Conservation (phyloP, 1,140 invertebrate genomes). For the Chrysoperla carnea region DNA sequence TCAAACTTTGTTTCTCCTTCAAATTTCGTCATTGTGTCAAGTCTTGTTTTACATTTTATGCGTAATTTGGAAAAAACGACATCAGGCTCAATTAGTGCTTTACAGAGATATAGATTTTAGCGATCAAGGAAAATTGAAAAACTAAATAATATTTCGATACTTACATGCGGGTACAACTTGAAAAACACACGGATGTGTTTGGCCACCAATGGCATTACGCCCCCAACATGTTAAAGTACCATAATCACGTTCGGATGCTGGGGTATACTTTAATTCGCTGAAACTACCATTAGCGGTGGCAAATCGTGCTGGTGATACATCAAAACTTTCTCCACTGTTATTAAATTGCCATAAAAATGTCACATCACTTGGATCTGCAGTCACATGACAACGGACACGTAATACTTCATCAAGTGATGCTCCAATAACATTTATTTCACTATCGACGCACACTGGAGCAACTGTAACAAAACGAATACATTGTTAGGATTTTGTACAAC, state of each 20-base stretch:
- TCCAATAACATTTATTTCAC: conserved; percentile 48
- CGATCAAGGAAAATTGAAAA: too few relatives aligned
- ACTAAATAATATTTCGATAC: too few relatives aligned
- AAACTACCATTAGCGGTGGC: not conserved
- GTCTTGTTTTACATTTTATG: too few relatives aligned
- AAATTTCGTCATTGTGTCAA: too few relatives aligned
- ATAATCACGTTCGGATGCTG: conserved; percentile 65
- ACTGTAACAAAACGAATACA: conserved; percentile 31
- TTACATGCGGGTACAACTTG: conserved; percentile 75
- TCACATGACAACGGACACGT: conserved; percentile 64
- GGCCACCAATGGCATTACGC: conserved; percentile 62
- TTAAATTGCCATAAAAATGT: conserved; percentile 80
- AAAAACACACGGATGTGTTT: conserved; percentile 70
- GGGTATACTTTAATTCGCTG: conserved; percentile 49
- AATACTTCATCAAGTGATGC: conserved; percentile 68
- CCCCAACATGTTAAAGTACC: conserved; percentile 68
- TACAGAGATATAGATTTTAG: too few relatives aligned
- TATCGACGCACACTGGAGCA: conserved; percentile 57
- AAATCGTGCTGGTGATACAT: conserved; percentile 44
- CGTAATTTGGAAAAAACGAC: too few relatives aligned
- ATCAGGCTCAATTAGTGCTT: too few relatives aligned
- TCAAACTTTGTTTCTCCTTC: too few relatives aligned
- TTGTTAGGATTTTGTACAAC: too few relatives aligned
- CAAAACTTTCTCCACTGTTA: conserved; percentile 68
- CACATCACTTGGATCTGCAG: conserved; percentile 67